These are phyloP conservation scores for Formicarius rufipectus DNA, from an alignment of 2,113 vertebrate species.

Conservation along the genomic window DNA sequence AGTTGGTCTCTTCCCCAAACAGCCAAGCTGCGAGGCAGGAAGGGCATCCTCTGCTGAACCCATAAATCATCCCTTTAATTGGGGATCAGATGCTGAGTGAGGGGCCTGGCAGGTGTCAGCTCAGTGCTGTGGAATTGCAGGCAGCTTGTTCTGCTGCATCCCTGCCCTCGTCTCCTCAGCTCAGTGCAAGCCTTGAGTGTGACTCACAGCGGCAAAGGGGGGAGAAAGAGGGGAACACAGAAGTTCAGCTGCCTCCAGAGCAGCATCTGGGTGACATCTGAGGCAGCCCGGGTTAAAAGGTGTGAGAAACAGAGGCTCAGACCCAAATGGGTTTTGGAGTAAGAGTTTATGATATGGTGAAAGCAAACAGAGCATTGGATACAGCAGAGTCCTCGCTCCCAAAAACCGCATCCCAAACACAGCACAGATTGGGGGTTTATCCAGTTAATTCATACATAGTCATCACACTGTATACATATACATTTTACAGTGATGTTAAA, in stretches of 20 bases:
- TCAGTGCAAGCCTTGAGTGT: not conserved
- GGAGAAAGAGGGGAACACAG: not conserved
- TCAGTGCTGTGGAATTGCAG: not conserved
- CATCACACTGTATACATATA: too few species aligned
- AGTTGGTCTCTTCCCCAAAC: not conserved
- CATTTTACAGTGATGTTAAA: too few species aligned
- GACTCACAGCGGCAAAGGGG: not conserved
- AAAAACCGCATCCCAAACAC: too few species aligned
- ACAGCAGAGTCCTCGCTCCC: too few species aligned
- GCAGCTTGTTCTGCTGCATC: not conserved
- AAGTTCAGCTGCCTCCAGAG: slow-evolving; percentile 2
- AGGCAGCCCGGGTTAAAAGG: not conserved
- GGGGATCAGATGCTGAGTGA: slow-evolving; percentile 43
- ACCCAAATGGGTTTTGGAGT: too few species aligned
- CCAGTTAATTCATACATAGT: too few species aligned
- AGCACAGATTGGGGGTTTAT: too few species aligned
- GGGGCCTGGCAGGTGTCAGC: slow-evolving; percentile 51
- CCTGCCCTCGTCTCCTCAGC: not conserved
- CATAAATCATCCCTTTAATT: slow-evolving; percentile 57
- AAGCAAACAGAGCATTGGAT: too few species aligned
- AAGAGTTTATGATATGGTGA: too few species aligned
- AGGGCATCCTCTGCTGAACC: not conserved
- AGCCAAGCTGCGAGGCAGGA: not conserved
- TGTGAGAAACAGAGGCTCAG: too few species aligned
- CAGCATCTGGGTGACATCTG: not conserved